Conservation (phyloP, 2,797 vertebrate genomes). For the Chromis chromis region DNA sequence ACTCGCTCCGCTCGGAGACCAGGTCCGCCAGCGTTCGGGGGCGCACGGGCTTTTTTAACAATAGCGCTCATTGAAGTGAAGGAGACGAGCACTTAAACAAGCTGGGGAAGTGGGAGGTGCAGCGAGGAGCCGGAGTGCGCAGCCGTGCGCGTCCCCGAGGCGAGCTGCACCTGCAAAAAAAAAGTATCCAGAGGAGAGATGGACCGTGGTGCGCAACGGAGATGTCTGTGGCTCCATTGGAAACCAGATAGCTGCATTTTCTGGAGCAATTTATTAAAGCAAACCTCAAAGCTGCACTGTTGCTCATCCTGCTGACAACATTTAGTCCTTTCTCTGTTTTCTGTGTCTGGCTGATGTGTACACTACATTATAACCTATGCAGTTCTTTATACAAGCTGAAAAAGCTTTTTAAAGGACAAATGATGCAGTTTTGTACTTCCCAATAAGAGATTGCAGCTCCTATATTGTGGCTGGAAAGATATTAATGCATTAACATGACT, state of each 20-base stretch:
- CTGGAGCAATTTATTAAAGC: constrained; percentile 1
- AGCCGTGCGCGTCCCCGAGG: constrained; percentile 49
- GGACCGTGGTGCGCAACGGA: not conserved
- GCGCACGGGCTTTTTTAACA: constrained; percentile 51
- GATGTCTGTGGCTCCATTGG: not conserved
- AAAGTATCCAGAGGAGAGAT: not conserved
- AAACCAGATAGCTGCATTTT: not conserved
- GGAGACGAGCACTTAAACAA: constrained; percentile 54
- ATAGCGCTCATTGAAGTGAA: constrained; percentile 56
- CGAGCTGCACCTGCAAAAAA: constrained; percentile 54
- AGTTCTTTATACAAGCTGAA: too few species aligned
- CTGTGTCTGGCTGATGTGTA: too few species aligned
- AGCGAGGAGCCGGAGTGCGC: constrained; percentile 37
- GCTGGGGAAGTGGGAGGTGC: constrained; percentile 66
- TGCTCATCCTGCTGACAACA: too few species aligned
- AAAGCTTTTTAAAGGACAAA: too few species aligned
- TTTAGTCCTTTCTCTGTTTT: too few species aligned
- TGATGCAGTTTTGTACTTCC: too few species aligned
- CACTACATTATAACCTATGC: too few species aligned
- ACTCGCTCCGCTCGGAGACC: constrained; percentile 15
- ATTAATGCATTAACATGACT: too few species aligned
- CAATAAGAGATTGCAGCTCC: too few species aligned
- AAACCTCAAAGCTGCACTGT: not conserved
- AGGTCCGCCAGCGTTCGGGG: constrained; percentile 18
- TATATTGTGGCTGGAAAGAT: too few species aligned